Conservation (phyloP, 2,888 invertebrate genomes). For the Drosophila nigritarsus region DNA sequence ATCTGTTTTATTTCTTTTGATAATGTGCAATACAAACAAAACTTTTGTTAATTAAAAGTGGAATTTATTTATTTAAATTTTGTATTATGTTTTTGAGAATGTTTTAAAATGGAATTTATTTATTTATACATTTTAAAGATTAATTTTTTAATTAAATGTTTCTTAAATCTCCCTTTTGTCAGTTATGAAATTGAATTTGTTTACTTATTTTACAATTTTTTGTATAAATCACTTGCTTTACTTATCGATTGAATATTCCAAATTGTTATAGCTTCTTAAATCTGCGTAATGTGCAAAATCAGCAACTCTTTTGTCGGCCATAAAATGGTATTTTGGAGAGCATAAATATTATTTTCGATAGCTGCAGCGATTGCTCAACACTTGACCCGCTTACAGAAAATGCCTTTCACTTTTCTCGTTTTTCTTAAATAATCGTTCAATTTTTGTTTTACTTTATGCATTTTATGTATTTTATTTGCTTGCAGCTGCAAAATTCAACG, state of each 20-base stretch:
- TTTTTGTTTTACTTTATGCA: neutral
- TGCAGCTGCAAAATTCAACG: constrained; percentile 88
- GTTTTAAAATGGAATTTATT: too few relatives aligned
- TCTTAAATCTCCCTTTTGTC: rapidly evolving
- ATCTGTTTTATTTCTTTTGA: too few relatives aligned
- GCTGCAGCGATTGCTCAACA: neutral
- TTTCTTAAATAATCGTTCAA: constrained; percentile 16
- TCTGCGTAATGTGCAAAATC: neutral
- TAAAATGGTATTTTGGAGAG: constrained; percentile 4
- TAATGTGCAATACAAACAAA: too few relatives aligned
- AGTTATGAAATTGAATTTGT: neutral
- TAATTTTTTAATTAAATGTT: neutral
- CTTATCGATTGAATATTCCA: neutral
- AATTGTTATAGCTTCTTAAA: neutral
- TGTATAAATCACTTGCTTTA: neutral
- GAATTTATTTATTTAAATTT: too few relatives aligned
- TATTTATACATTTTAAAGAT: too few relatives aligned
- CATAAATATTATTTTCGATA: constrained; percentile 10
- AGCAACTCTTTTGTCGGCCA: neutral
- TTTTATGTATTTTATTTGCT: constrained; percentile 22
- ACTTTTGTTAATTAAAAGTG: too few relatives aligned
- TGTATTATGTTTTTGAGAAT: too few relatives aligned
- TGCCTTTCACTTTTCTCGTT: constrained; percentile 43
- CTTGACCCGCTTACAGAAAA: constrained; percentile 11
- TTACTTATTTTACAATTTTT: neutral